These are phyloP conservation scores for Hoplostethus atlanticus DNA, from an alignment of 2,797 vertebrate genomes.

Conservation along the genomic window DNA sequence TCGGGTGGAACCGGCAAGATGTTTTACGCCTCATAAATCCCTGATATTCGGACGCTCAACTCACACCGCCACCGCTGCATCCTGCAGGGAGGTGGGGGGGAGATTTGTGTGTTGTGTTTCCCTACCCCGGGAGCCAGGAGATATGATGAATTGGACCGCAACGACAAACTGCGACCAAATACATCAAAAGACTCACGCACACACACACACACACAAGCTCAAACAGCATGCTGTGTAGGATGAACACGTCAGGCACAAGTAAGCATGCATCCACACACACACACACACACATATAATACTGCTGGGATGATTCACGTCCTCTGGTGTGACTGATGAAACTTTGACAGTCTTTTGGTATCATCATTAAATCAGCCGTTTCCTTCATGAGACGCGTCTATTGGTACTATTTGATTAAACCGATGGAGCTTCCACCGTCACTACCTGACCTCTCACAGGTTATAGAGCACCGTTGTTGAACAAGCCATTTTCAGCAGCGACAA, in stretches of 20 bases:
- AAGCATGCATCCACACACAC: neutral
- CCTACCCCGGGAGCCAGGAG: slow-evolving; percentile 51
- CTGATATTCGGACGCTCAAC: slow-evolving; percentile 61
- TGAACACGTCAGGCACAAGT: neutral
- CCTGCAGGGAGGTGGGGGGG: slow-evolving; percentile 39
- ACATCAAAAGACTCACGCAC: slow-evolving; percentile 49
- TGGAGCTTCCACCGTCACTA: slow-evolving; percentile 52
- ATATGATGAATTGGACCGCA: slow-evolving; percentile 72
- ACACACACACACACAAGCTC: too few relatives aligned
- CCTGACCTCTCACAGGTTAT: slow-evolving; percentile 47
- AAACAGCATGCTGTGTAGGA: neutral
- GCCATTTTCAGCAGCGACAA: too few relatives aligned
- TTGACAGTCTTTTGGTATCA: slow-evolving; percentile 53
- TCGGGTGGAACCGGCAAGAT: slow-evolving; percentile 28
- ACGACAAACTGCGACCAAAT: slow-evolving; percentile 61
- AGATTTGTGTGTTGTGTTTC: slow-evolving; percentile 71
- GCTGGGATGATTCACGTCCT: slow-evolving; percentile 39
- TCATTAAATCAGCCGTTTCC: slow-evolving; percentile 50
- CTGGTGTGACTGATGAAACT: slow-evolving; percentile 53
- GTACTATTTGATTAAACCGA: slow-evolving; percentile 60
- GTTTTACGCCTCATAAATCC: slow-evolving; percentile 71
- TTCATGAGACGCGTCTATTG: slow-evolving; percentile 56
- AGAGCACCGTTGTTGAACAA: too few relatives aligned
- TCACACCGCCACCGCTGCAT: slow-evolving; percentile 42
- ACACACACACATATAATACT: neutral